Evolutionary conservation across 2,113 vertebrate species (phyloP), one percentile per base, ranked within the genome.

Genomic region (Puffinus mauretanicus): DNA sequence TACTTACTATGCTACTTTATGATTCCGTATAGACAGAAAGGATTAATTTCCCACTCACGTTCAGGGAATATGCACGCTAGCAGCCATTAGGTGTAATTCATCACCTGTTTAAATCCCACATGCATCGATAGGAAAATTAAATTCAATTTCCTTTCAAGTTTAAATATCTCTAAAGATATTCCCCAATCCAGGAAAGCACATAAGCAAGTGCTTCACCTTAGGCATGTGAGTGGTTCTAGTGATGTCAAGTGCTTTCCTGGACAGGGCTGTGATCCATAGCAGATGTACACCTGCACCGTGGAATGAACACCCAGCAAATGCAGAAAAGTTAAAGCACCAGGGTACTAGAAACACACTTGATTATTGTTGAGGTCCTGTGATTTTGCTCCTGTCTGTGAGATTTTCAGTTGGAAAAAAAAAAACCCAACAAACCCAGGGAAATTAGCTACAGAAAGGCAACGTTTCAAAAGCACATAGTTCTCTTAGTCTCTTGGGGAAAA

Each of bases 231-330:
- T 34, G 52, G 55, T 94, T 71, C 82, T 91, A 92, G 92, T 66
- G 77, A 96, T 92, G 94, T 95, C 97, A 97, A 95, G 83, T 52
- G 81, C 52, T 96, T 96, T 94, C 73, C 70, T 94, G 96, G 76
- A 11, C 67, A 44, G 92, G 83, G 71, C 61, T 87, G 95, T 97
- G 95, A 97, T 91, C 71, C 90, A 76, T 29, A 93, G 86, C 95
- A 96, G 90, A 95, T 32, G 81, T 49, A 57, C 95, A 95, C 96
- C 88, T 97, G 96, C 89, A 92, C 90, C 73, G 7, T 30, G 44
- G 87, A 88, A 71, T 0, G 8, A 92, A 96, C 92, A 73, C 27
- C 62, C 66, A 82, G 55, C 62, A 67, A 91, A 96, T 10, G 16
- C 61, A 84, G 54, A 69, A 91, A 94, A 90, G 34, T 79, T 75